phyloP scores from a whole-genome alignment of 2,888 invertebrate species.

The Heliconius hortense region DNA sequence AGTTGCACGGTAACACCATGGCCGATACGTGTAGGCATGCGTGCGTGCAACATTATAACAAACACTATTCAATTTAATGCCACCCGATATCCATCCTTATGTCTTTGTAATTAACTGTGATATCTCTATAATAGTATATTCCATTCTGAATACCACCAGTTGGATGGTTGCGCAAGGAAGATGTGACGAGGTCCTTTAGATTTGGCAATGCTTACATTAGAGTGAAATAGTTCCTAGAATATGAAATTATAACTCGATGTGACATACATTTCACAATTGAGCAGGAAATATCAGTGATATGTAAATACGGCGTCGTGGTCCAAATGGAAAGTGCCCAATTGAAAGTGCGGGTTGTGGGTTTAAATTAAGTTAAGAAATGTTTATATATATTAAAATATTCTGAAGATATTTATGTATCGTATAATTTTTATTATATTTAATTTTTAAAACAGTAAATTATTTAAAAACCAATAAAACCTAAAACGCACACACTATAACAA shows the following conservation, averaged over 20 bases:
- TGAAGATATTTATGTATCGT: too few relatives aligned
- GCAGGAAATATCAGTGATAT: conserved; percentile 4
- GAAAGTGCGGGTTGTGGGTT: too few relatives aligned
- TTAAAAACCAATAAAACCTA: too few relatives aligned
- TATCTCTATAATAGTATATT: neutral
- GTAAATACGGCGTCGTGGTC: neutral
- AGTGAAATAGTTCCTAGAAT: conserved; percentile 42
- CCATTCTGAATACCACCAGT: conserved; percentile 28
- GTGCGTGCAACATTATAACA: conserved; percentile 38
- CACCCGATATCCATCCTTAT: conserved; percentile 37
- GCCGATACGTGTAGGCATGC: conserved; percentile 57
- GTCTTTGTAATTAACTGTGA: conserved; percentile 8
- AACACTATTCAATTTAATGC: conserved; percentile 14
- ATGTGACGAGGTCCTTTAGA: conserved; percentile 55
- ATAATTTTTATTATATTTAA: too few relatives aligned
- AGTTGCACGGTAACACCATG: conserved; percentile 58
- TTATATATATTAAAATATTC: neutral
- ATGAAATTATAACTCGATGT: conserved; percentile 27
- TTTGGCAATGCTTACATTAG: conserved; percentile 50
- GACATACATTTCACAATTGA: conserved; percentile 19
- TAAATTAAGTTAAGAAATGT: neutral
- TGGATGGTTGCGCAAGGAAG: conserved; percentile 61
- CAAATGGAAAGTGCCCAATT: neutral
- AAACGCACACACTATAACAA: neutral
- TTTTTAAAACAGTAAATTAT: too few relatives aligned